Evolutionary conservation across 2,113 vertebrate genomes (phyloP).

Genomic region (Urocitellus parryii): DNA sequence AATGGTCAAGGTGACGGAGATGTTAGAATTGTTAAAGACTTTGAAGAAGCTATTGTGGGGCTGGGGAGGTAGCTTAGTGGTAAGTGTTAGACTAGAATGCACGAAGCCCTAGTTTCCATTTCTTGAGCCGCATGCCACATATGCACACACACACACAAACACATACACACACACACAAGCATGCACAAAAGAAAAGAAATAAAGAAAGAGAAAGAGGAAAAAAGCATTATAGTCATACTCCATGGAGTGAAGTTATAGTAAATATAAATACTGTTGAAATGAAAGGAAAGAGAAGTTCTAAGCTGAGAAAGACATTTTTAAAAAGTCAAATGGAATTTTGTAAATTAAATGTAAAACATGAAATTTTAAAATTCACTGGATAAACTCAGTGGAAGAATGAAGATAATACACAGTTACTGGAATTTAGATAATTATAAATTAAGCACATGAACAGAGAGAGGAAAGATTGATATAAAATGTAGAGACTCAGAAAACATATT

Average conservation of each 20-base stretch:
- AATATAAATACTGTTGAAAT: not conserved
- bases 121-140: too few species aligned
- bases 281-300: not conserved
- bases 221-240: not conserved
- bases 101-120: too few species aligned
- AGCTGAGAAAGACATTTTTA: not conserved
- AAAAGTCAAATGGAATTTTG: not conserved
- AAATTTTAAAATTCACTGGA: not conserved
- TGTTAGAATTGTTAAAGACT: slow-evolving; percentile 10
- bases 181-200: too few species aligned
- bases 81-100: too few species aligned
- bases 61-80: too few species aligned
- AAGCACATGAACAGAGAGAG: not conserved
- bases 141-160: too few species aligned
- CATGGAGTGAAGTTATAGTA: not conserved
- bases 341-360: not conserved
- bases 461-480: not conserved
- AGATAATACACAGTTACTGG: not conserved
- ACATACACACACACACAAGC: too few species aligned
- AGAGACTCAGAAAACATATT: not conserved
- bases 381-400: not conserved
- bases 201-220: too few species aligned
- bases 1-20: not conserved
- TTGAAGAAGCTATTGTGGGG: not conserved
- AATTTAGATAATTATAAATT: not conserved